Evolutionary conservation across 2,797 vertebrate species (phyloP).

Genomic region (Gymnocypris eckloni): DNA sequence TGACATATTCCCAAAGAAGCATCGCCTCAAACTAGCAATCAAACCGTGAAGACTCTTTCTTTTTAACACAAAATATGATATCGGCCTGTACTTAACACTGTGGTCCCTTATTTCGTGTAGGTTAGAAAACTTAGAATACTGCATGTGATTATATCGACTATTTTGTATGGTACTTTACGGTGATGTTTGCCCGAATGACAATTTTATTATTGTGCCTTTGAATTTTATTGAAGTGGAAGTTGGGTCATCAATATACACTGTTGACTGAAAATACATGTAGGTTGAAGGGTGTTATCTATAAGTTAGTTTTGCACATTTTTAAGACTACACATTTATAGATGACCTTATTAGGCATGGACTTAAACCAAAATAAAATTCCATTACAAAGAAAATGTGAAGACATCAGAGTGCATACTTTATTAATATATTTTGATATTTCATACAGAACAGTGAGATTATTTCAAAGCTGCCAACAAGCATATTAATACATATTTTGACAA

Average conservation of each 20-base stretch:
- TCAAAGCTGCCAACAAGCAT: constrained; percentile 36
- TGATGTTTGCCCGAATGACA: not conserved
- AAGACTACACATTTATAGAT: not conserved
- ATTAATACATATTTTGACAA: constrained; percentile 16
- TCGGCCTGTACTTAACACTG: too few relatives aligned
- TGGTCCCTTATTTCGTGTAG: not conserved
- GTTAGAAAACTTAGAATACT: not conserved
- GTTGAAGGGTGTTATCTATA: not conserved
- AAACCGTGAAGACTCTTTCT: too few relatives aligned
- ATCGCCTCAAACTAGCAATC: too few relatives aligned
- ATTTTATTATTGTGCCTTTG: not conserved
- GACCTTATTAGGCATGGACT: not conserved
- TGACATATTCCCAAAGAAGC: not conserved
- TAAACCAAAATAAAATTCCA: not conserved
- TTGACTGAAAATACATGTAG: not conserved
- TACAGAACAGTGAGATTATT: constrained; percentile 3
- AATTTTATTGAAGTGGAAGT: not conserved
- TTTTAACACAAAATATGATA: too few relatives aligned
- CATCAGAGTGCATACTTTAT: constrained; percentile 50
- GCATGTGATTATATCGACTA: not conserved
- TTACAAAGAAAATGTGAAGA: not conserved
- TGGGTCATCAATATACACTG: not conserved
- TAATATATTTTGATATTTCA: constrained; percentile 31
- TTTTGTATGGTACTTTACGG: too few relatives aligned
- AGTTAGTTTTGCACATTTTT: not conserved